Evolutionary conservation across 2,888 invertebrate species (phyloP), one percentile per base, ranked within the genome.

Genomic region (Tigriopus californicus): DNA sequence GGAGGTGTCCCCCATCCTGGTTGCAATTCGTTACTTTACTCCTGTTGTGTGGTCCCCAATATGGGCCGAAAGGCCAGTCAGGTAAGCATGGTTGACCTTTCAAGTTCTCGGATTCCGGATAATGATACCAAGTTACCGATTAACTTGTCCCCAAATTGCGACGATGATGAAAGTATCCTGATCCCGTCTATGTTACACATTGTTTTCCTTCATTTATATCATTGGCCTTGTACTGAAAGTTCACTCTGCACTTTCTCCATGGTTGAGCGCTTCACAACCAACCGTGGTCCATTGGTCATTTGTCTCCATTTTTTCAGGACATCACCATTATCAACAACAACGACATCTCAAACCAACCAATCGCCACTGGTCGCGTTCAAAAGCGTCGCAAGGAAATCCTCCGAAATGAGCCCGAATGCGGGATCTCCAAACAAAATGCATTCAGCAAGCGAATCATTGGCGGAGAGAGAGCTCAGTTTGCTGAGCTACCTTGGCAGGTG

Each of bases 401-500:
- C 10, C 58, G 47, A 2, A 46, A 47, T 40, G 24, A 52, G 41
- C 12, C 60, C 66, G 67, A 82, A 64, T 85, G 85, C 65, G 85
- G 85, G 0, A 67, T 83, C 13, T 80, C 83, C 0, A 74, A 78
- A 1, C 73, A 72, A 67, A 70, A 67, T 63, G 66, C 75, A 79
- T 66, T 70, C 52, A 80, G 81, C 67, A 85, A 84, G 68, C 74
- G 86, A 56, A 86, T 87, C 62, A 85, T 87, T 47, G 87, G 87
- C 1, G 86, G 87, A 0, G 73, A 82, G 3, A 82, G 83, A 64
- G 86, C 86, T 0, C 74, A 77, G 64, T 85, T 77, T 66, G 82
- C 80, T 0, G 85, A 85, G 72, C 83, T 84, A 67, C 86, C 87
- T 0, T 87, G 86, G 86, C 86, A 86, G 68, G 58, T 58, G 33